Base-by-base conservation (phyloP, 2,888 invertebrate genomes). In the Alloscopus bannaensis region DNA sequence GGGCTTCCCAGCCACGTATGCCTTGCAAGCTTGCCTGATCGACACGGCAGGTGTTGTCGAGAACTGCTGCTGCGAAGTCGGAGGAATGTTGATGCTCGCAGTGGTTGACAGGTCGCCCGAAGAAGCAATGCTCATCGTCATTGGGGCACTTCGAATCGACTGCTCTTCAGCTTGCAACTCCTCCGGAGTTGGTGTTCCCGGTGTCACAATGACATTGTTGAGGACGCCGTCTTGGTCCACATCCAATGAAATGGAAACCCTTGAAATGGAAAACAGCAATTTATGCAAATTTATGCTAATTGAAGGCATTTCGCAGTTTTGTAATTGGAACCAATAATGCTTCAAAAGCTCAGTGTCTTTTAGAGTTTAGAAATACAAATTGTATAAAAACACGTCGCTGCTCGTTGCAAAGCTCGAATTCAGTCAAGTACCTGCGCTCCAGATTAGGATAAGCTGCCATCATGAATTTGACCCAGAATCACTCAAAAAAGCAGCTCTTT, bases 141-240 rank as follows among this genome's bases (percentile, higher is more conserved):
- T 28, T 2, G 40, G 31, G 3, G 31, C 42, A 13, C 26, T 68
- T 6, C 13, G 36, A 2, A 31, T 45, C 20, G 59, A 4, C n/a
- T 45, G 42, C 28, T 75, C 75, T 16, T 71, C 50, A 1, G 52
- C 55, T 3, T 55, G 55, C 11, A 73, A 40, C 40, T 68, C 69
- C 47, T 68, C 76, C 3, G 76, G 45, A 1, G 76, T 68, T 3
- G 76, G 76, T 1, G 76, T 76, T 1, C 68, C 76, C 8, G 68
- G 76, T 2, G 68, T 68, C 1, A 76, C 76, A 11, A 76, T 50
- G 16, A 76, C 76, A 29, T 76, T 76, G 22, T 76, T 76, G 20
- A 76, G 76, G 0, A 76, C 68, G 28, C 76, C 76, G 52, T 69
- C 76, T 18, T 68, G 60, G 18, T 52, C 52, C 8, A 76, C 36